Base-by-base conservation (phyloP, 30 jellyfish, hydroid and myxozoan species). In the Aurelia sp. region DNA sequence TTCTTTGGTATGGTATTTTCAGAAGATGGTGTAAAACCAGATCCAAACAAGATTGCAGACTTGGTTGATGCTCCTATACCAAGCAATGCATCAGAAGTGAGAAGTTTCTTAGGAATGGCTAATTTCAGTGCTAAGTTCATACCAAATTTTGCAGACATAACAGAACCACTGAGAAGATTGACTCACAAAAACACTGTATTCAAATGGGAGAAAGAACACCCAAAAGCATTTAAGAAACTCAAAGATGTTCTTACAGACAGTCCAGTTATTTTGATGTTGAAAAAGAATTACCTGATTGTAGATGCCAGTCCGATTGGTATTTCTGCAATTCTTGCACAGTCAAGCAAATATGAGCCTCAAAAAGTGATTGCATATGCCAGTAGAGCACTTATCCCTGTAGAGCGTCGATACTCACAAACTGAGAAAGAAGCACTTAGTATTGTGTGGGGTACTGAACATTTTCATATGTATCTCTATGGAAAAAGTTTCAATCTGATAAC, bases 261-360 rank as follows among this genome's bases (percentile, higher is more conserved):
- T 37, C 57, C 89, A 65, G 58, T 33, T 55, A 66, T 81, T 67
- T 81, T 75, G 90, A 81, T 6, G 57, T 53, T 66, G 81, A 81
- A 19, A 35, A 86, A 27, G 33, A 27, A 27, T 0, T 27, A 59
- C 17, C 52, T 77, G 30, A 40, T 58, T 6, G 81, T 20, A 17
- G 96, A 87, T 63, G 96, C 93, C 47, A 77, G 92, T 55, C 81
- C 86, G 27, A 81, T 87, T 20, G 92, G 96, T 6, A 35, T 87
- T 19, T 77, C 96, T 3, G 86, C 96, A 0, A 87, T 77, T 66
- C 57, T 87, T 13, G 19, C 84, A 27, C 97, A 89, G 62, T 15
- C 17, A 50, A 31, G 69, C 51, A 51, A 71, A 71, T 71, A 6
- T 5, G 13, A 6, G 13, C 18, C 10, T 58, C 21, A 20, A 4